Evolutionary conservation across 1,140 invertebrate genomes (phyloP), one percentile per base, ranked within the genome.

Genomic region (Neelides sp.): DNA sequence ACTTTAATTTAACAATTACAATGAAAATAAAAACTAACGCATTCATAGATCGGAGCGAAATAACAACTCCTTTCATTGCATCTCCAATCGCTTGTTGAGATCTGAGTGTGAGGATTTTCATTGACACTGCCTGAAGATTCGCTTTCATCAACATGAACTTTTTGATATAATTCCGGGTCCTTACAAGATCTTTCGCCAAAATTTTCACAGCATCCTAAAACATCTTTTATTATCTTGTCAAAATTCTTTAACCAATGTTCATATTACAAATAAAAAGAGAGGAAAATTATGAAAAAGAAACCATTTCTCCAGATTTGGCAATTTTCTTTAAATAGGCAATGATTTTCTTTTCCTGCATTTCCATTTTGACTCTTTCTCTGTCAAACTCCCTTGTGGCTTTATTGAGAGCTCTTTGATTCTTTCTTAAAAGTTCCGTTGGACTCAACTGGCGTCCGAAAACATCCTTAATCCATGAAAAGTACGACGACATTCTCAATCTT

Each of bases 61-160:
- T 83, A 1, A 95, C 98, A 15, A 98, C 95, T 19, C 94, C 94
- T 69, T 88, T 91, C 95, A 99, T 98, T 0, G 95, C 95, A 68
- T 92, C 80, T 15, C 93, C 92, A 93, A 99, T 98, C 4, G 93
- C 85, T 73, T 95, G 95, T 71, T 98, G 95, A 8, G 93, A 97
- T 66, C 91, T 81, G 2, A 99, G 72, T 1, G 94, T 97, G 70
- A 95, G 91, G 56, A 99, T 96, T 73, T 98, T 98, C 19, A 98
- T 71, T 1, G 90, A 87, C 12, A 99, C 94, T 4, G 93, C 96
- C 71, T 99, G 94, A 64, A 99, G 97, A 65, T 99, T 98, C 1
- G 95, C 93, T 67, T 91, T 90, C 94, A 99, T 98, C 39, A 98
- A 66, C 78, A 98, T 97, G 65, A 99, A 98, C 68, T 99, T 98